Base-by-base conservation (phyloP, 2,888 invertebrate species). In the Drosophila anomalipes region DNA sequence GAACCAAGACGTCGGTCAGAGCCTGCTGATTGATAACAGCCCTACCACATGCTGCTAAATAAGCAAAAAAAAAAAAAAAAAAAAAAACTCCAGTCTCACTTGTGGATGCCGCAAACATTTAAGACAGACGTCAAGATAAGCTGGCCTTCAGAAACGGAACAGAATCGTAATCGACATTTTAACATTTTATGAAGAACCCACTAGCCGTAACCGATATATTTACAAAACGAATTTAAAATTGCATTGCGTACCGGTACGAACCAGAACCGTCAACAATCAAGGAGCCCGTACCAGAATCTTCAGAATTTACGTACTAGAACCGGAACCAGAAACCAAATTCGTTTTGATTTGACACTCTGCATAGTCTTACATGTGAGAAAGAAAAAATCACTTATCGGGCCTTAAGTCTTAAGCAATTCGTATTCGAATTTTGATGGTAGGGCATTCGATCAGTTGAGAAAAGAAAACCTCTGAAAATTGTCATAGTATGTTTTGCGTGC, bases 1-100 rank as follows among this genome's bases (percentile, higher is more conserved):
- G 33, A 22, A 22, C 7, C 57, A 53, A 30, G 49, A 30, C 51
- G 37, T 5, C n/a, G 32, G 9, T 10, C 35, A 60, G 62, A 57
- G 53, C 19, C 61, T 63, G 58, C 59, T 72, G 77, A 80, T 80
- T 69, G 77, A 79, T 77, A 77, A 59, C 74, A 70, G 35, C 12
- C 49, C 37, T 35, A 68, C 54, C 80, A 80, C 82, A 80, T 75
- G 81, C 68, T 64, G 59, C 53, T 59, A 30, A 30, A 26, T 47
- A 3, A 47, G 33, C 62, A 72, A 69, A 2, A 16, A 54, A 10
- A 9, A 7, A 19, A 35, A 16, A 26, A 7, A 19, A 22, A n/a
- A 14, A 12, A 16, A 37, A 37, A 19, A 26, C 22, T 44, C 2
- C 44, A 54, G 26, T 35, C 35, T 26, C 9, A n/a, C 10, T 56